phyloP scores from a whole-genome alignment of 2,888 invertebrate species.

The Nemoura dubitans region DNA sequence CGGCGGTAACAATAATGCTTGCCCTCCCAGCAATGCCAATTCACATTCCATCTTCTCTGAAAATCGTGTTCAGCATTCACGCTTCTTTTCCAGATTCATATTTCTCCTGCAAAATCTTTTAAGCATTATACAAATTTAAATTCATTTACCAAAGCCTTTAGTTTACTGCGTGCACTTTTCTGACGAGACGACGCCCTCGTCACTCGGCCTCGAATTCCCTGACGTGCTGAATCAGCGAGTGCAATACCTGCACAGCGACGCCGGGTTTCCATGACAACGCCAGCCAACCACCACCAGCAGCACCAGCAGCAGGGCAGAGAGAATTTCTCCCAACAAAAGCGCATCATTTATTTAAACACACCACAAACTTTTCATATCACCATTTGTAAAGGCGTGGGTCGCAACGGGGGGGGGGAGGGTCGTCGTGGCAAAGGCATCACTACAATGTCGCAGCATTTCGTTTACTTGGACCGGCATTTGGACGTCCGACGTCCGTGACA shows the following conservation, averaged over 20 bases:
- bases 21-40: not conserved
- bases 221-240: not conserved
- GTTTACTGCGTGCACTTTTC: not conserved
- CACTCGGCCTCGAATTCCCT: not conserved
- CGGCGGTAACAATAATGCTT: not conserved
- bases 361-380: slow-evolving; percentile 38
- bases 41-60: not conserved
- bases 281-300: too few relatives aligned
- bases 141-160: not conserved
- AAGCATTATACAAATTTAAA: not conserved
- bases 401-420: not conserved
- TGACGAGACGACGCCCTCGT: not conserved
- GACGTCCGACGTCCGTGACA: too few relatives aligned
- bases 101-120: not conserved
- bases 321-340: not conserved
- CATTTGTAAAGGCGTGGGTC: slow-evolving; percentile 29
- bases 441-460: not conserved
- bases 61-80: not conserved
- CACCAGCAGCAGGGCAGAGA: not conserved
- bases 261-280: not conserved
- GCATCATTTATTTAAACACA: slow-evolving; percentile 35
- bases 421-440: not conserved
- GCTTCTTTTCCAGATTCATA: not conserved
- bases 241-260: not conserved
- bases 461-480: not conserved